Base-by-base conservation (phyloP, 2,797 vertebrate species). In the Sphenodon punctatus region DNA sequence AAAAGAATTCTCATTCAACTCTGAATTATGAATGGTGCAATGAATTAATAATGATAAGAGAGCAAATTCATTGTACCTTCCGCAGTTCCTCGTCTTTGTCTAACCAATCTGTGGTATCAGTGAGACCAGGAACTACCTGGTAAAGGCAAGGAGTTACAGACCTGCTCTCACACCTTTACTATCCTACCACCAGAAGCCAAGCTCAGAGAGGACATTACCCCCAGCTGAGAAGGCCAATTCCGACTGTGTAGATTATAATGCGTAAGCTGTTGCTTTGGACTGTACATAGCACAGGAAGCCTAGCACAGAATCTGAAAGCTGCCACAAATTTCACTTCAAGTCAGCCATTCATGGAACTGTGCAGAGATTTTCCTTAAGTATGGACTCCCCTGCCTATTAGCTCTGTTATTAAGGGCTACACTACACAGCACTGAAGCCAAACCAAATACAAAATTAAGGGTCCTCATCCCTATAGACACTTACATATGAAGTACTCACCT, bases 11-110 rank as follows among this genome's bases (percentile, higher is more conserved):
- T 73, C 61, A 67, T 36, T 36, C 43, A 72, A 72, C 41, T 79
- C 75, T 91, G 76, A 89, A 87, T 89, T 75, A 88, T 76, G 51
- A 85, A 85, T 71, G n/a, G 70, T 17, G 13, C 20, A 32, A 58
- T 88, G 81, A 89, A 88, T 90, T 89, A 83, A 88, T 88, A 70
- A 90, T 75, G 34, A 72, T 67, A 75, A 84, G 88, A 67, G 51
- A 65, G 60, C 66, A 59, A 67, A 42, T 78, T 20, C 3, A 49
- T 3, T 85, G 88, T 87, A 89, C 66, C 69, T 22, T 76, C 11
- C 34, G 32, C n/a, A 32, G 38, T 46, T 67, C 58, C 79, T 77
- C 63, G 67, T 67, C 34, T 63, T 63, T 83, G 46, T 82, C 82
- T 74, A 80, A 68, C 27, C 78, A 19, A 67, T 82, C 71, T 73